A percentile compares a stretch with the other conserved stretches of the same genome.
phyloP scores from a whole-genome alignment of 2,113 vertebrate species.

The Amia ocellicauda region DNA sequence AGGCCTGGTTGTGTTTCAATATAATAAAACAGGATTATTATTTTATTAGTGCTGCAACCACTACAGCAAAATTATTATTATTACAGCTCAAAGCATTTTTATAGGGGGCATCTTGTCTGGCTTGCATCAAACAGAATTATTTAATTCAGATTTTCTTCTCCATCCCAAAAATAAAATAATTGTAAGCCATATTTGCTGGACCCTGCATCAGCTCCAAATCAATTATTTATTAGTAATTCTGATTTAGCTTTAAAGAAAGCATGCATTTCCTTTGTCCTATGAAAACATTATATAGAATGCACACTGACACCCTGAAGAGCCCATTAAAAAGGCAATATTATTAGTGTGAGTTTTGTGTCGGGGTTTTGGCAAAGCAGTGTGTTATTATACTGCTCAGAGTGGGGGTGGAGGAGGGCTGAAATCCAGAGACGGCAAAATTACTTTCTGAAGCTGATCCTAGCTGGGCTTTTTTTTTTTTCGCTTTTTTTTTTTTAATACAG shows the following conservation, averaged over 20 bases:
- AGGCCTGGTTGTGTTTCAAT: no score
- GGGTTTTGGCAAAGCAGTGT: conserved; percentile 5
- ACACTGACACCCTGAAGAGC: neutral
- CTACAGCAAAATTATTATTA: no score
- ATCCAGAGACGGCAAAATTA: conserved; percentile 49
- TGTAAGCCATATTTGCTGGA: neutral
- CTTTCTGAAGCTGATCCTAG: conserved; percentile 50
- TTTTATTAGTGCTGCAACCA: no score
- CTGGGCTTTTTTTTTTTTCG: conserved; percentile 42
- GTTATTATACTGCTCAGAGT: conserved; percentile 11
- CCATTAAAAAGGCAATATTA: conserved; percentile 14
- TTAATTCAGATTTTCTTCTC: neutral
- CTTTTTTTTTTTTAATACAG: conserved; percentile 57
- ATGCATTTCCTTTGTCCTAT: neutral
- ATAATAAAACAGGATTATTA: no score
- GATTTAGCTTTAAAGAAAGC: no score
- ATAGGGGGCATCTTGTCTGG: no score
- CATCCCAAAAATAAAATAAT: neutral
- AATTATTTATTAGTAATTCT: no score
- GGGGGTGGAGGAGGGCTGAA: conserved; percentile 25
- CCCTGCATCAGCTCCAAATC: no score
- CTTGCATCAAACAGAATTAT: no score
- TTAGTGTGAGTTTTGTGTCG: conserved; percentile 1
- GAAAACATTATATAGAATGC: neutral
- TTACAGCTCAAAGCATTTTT: no score